A percentile compares a stretch with the other conserved stretches of the same genome.
Conservation (phyloP, 2,888 invertebrate species). For the Ennomos quercinarius region DNA sequence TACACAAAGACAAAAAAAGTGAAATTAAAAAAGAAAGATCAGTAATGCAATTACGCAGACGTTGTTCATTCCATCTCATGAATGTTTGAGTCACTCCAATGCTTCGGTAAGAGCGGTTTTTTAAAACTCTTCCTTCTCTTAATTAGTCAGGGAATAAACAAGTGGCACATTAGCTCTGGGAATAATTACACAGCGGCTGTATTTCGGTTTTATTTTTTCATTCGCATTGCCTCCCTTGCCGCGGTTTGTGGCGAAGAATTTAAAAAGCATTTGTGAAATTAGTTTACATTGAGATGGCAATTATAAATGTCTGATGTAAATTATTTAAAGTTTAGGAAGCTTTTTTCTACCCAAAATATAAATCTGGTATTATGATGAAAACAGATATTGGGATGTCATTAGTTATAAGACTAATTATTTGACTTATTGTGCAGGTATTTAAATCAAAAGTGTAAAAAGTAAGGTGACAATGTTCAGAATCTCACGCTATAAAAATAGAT, state of each 20-base stretch:
- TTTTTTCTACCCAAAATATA: too few relatives aligned
- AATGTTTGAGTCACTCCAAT: conserved; percentile 77
- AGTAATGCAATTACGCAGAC: conserved; percentile 56
- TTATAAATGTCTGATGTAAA: conserved; percentile 49
- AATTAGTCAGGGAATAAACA: conserved; percentile 84
- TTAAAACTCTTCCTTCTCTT: conserved; percentile 77
- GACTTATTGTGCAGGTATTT: too few relatives aligned
- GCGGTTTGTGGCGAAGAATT: conserved; percentile 76
- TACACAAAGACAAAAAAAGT: conserved; percentile 51
- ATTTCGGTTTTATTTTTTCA: conserved; percentile 57
- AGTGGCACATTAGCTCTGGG: conserved; percentile 82
- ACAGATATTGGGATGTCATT: too few relatives aligned
- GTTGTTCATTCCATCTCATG: conserved; percentile 65
- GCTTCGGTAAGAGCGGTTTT: conserved; percentile 68
- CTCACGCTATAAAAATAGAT: background rate
- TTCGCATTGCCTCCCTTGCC: conserved; percentile 56
- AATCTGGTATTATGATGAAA: too few relatives aligned
- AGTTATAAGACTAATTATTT: too few relatives aligned
- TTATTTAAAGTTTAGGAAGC: background rate
- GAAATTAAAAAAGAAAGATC: conserved; percentile 54
- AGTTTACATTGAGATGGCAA: conserved; percentile 66
- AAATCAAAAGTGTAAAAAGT: too few relatives aligned
- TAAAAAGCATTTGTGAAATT: conserved; percentile 80
- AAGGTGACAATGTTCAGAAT: too few relatives aligned
- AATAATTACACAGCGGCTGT: conserved; percentile 78